These are phyloP conservation scores for Melikaiella ostensackeni DNA, from an alignment of 2,888 invertebrate genomes.

Conservation along the genomic window DNA sequence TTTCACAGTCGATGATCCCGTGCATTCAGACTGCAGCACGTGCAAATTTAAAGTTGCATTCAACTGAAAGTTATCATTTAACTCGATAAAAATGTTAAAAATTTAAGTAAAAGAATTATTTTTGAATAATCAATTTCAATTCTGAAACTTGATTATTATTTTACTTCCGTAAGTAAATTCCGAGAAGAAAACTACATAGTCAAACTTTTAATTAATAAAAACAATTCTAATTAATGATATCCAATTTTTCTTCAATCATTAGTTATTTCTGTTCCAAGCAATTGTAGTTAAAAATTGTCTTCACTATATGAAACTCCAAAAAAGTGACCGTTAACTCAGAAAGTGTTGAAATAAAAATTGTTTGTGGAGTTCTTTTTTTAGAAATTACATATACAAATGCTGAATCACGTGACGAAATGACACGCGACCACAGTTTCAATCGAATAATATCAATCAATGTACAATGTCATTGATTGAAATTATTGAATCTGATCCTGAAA, in stretches of 20 bases:
- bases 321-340: not conserved
- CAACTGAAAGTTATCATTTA: not conserved
- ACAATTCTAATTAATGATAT: too few species aligned
- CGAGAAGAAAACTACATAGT: too few species aligned
- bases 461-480: not conserved
- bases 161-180: too few species aligned
- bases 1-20: not conserved
- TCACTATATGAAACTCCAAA: not conserved
- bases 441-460: not conserved
- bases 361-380: constrained; percentile 21
- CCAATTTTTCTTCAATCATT: not conserved
- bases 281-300: not conserved
- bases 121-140: too few species aligned
- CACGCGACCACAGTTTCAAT: not conserved
- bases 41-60: not conserved
- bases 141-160: too few species aligned
- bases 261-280: not conserved
- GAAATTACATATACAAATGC: not conserved
- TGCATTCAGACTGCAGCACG: not conserved
- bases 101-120: not conserved
- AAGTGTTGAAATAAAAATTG: not conserved
- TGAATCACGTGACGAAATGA: not conserved
- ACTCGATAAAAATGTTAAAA: not conserved
- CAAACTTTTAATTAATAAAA: too few species aligned
- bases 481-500: not conserved